phyloP scores from a whole-genome alignment of 2,888 invertebrate species.

The Griposia aprilina region DNA sequence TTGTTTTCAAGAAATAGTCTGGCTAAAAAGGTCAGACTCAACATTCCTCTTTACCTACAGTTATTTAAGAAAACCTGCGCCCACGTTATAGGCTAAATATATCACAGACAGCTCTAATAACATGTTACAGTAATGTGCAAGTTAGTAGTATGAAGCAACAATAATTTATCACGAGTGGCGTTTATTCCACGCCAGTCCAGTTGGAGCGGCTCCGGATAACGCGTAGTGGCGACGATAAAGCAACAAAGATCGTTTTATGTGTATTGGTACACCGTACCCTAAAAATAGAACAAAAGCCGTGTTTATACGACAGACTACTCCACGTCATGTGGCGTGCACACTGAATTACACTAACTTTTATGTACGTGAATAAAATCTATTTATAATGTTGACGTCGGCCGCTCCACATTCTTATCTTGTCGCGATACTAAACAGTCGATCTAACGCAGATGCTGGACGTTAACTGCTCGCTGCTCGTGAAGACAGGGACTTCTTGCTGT shows the following conservation, averaged over 20 bases:
- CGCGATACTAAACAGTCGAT: constrained; percentile 77
- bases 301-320: constrained; percentile 78
- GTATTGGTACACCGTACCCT: constrained; percentile 70
- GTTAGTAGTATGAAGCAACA: constrained; percentile 45
- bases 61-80: background rate
- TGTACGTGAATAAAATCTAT: constrained; percentile 87
- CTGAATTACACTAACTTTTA: constrained; percentile 80
- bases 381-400: constrained; percentile 87
- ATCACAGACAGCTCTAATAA: constrained; percentile 36
- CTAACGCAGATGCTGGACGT: constrained; percentile 79
- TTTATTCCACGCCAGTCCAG: constrained; percentile 53
- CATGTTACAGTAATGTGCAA: constrained; percentile 30
- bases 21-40: background rate
- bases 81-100: background rate
- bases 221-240: constrained; percentile 68
- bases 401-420: constrained; percentile 88
- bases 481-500: constrained; percentile 61
- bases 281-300: constrained; percentile 75
- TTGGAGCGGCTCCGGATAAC: constrained; percentile 52
- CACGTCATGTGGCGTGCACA: constrained; percentile 78
- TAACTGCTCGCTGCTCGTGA: constrained; percentile 55
- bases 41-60: background rate
- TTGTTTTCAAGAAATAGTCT: constrained; percentile 1
- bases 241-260: constrained; percentile 69
- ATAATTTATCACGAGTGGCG: constrained; percentile 46